Evolutionary conservation across 2,113 vertebrate species (phyloP).

Genomic region (Hypomesus transpacificus): DNA sequence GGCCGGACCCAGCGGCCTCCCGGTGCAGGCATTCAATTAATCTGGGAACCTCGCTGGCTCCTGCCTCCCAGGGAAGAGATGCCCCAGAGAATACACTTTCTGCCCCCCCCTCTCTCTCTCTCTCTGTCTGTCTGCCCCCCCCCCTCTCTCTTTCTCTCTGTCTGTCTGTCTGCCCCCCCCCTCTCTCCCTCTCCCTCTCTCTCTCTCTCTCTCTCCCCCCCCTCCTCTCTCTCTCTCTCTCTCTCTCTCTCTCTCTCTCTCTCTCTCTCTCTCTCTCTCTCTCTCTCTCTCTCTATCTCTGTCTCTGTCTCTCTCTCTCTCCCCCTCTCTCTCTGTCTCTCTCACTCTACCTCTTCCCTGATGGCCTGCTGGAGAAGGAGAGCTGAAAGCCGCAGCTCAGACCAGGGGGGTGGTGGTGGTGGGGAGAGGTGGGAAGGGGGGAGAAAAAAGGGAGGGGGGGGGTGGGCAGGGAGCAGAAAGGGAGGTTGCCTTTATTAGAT

Average conservation of each 20-base stretch:
- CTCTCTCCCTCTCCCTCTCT: conserved; percentile 11
- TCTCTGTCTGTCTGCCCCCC: too few relatives aligned
- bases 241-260: conserved; percentile 6
- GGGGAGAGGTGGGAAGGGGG: conserved; percentile 13
- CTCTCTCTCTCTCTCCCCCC: background rate
- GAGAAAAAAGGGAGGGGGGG: conserved; percentile 13
- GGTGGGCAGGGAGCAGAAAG: background rate
- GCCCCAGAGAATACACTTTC: conserved; percentile 46
- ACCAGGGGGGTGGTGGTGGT: conserved; percentile 8
- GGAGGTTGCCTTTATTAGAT: conserved; percentile 63
- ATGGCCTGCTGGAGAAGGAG: background rate
- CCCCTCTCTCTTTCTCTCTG: background rate
- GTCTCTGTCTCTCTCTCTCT: conserved; percentile 16
- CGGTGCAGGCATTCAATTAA: conserved; percentile 64
- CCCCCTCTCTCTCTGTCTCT: background rate
- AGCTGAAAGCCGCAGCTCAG: conserved; percentile 45
- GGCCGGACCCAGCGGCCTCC: conserved; percentile 60
- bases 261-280: background rate
- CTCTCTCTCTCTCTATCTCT: conserved; percentile 24
- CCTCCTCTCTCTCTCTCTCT: conserved; percentile 23
- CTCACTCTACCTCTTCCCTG: background rate
- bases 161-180: conserved; percentile 22
- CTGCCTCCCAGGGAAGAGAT: conserved; percentile 54
- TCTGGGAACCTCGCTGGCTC: conserved; percentile 50
- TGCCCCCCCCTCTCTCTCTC: conserved; percentile 1